Base-by-base conservation (phyloP, 1,140 invertebrate species). In the Rhizoglyphus robini region DNA sequence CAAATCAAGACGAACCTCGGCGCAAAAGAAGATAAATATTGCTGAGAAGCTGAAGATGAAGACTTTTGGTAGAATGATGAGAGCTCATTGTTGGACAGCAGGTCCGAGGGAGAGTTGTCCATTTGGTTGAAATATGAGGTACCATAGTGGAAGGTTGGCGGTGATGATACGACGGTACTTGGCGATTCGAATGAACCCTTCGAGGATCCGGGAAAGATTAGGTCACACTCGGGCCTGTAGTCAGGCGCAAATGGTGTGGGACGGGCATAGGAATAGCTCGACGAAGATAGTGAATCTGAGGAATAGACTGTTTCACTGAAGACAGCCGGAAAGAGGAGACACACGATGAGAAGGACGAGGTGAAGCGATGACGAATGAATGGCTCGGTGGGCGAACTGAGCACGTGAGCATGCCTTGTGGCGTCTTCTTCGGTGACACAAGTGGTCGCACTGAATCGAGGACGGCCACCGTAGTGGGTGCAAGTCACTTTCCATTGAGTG, bases 191-290 rank as follows among this genome's bases (percentile, higher is more conserved):
- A 41, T 41, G 47, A 11, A 8, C 31, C 4, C 20, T 59, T 59
- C 60, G 65, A 64, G 18, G 63, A 63, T 47, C 62, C 61, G 23
- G 67, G 65, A 4, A 70, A 32, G 18, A 70, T 69, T 3, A 70
- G 27, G 13, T 69, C 70, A 65, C 70, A 70, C 65, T 69, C 70
- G n/a, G 69, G 68, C 5, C 54, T 63, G 63, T 59, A 69, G 27
- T 68, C 68, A 15, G 68, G 63, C 23, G 65, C 63, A 60, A 48
- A 69, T n/a, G 69, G 67, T n/a, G 69, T 29, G 18, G 65, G 65
- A 2, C 65, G 54, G 3, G 34, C 3, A 8, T 15, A 5, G 2
- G 27, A 54, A 30, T 54, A 54, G 23, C 23, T 8, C 23, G 18
- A 2, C 8, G 23, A 46, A n/a, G 41, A 46, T 46, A 8, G 23